Evolutionary conservation across 2,888 invertebrate species (phyloP).

Genomic region (Cataglyphis albicans): DNA sequence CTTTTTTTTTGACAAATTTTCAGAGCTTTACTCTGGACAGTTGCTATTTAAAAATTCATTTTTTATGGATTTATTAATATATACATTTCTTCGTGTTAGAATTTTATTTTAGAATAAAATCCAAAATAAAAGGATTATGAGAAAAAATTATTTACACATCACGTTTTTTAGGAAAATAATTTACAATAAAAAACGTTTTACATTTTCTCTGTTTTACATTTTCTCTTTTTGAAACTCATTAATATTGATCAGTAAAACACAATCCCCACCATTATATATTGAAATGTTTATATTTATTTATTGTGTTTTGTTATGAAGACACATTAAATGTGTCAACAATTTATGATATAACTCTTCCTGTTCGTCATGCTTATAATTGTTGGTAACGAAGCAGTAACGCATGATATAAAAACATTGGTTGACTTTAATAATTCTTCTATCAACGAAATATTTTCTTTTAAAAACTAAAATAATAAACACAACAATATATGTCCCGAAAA

Average conservation of each 20-base stretch:
- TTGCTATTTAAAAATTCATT: background rate
- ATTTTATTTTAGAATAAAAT: background rate
- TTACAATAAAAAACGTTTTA: background rate
- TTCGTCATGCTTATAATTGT: background rate
- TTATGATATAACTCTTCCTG: constrained; percentile 37
- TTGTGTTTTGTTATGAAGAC: background rate
- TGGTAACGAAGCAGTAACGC: constrained; percentile 13
- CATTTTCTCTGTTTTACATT: background rate
- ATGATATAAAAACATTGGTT: background rate
- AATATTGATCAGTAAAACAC: background rate
- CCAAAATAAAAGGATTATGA: background rate
- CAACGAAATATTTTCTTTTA: background rate
- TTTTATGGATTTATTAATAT: background rate
- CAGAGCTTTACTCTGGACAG: background rate
- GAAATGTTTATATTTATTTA: constrained; percentile 42
- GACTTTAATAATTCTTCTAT: constrained; percentile 6
- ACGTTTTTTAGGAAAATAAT: background rate
- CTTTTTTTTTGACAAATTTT: background rate
- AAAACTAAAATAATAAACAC: background rate
- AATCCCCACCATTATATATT: background rate
- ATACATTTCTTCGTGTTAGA: background rate
- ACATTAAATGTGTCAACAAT: constrained; percentile 31
- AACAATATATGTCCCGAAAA: background rate
- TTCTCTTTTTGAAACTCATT: background rate
- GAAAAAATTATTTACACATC: background rate